Evolutionary conservation across 2,888 invertebrate genomes (phyloP), one percentile per base, ranked within the genome.

Genomic region (Gryllus longicercus): DNA sequence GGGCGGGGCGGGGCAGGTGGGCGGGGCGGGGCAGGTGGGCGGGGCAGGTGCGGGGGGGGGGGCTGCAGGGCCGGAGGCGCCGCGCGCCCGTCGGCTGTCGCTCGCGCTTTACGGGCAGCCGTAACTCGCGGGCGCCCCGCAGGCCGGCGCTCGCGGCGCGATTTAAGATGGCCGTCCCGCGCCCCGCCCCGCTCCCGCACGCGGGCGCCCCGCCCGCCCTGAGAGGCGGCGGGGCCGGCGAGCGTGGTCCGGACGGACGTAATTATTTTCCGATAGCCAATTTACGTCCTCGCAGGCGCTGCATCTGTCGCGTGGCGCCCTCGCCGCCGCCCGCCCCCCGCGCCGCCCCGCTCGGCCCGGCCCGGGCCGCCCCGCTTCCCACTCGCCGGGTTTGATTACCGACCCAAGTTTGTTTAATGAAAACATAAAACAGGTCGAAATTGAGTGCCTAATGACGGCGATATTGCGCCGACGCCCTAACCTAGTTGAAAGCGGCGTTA

Each of bases 391-490:
- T 63, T 14, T 63, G 16, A 63, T 63, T 63, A 63, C 63, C 63
- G n/a, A 63, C 16, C 63, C 16, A 63, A 63, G 63, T 63, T 63
- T 63, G 63, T 63, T 63, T 63, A 63, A 63, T 63, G 63, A 63
- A 63, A 63, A 63, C 63, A 63, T 63, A 63, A 63, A 63, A 63
- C 63, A 63, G n/a, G 63, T n/a, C n/a, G 63, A n/a, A 63, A 63
- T 63, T 63, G 63, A 63, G 63, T 63, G 63, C 63, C 63, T 63
- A 63, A 63, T 63, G 63, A 63, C 63, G n/a, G 63, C 63, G 63
- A 63, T 63, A 63, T 63, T 63, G 63, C 63, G 63, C 63, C 63
- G 63, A 14, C 63, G 63, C 63, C 63, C 14, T 63, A 63, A 63
- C 63, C 63, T 63, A 63, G 63, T 63, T 63, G 63, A 63, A 63